phyloP scores from a whole-genome alignment of 2,113 vertebrate genomes.

The Megaceryle torquata region DNA sequence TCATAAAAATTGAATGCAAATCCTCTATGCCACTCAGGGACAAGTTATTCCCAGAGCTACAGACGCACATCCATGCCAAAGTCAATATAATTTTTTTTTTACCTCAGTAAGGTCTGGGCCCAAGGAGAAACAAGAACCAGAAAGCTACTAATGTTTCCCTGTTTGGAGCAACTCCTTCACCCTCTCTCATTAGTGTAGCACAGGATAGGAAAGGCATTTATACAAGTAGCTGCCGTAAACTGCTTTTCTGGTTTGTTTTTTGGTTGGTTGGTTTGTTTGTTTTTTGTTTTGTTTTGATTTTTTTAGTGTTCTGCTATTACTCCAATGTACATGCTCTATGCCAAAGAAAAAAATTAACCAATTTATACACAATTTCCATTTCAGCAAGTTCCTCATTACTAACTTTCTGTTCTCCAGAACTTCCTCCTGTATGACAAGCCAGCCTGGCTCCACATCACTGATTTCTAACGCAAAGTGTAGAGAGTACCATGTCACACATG shows the following conservation, averaged over 20 bases:
- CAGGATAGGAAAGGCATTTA: neutral
- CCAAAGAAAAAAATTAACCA: neutral
- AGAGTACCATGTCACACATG: neutral
- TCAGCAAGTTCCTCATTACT: neutral
- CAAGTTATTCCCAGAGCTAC: neutral
- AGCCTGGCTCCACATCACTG: neutral
- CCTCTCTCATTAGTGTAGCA: neutral
- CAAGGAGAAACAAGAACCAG: neutral
- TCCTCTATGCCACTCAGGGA: neutral
- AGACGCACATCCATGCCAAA: neutral
- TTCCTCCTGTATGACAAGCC: neutral
- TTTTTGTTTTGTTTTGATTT: neutral
- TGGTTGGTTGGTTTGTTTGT: neutral
- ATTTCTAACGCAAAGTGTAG: neutral
- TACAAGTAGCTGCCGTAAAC: neutral
- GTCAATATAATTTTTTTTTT: neutral
- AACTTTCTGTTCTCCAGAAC: neutral
- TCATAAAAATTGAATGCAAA: slow-evolving; percentile 52
- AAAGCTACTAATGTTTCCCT: neutral
- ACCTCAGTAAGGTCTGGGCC: neutral
- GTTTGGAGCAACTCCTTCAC: neutral
- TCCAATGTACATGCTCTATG: neutral
- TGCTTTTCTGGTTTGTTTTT: neutral
- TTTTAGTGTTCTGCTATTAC: neutral
- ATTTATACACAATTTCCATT: neutral